Evolutionary conservation across 2,888 invertebrate genomes (phyloP), one percentile per base, ranked within the genome.

Genomic region (Nemurella pictetii): DNA sequence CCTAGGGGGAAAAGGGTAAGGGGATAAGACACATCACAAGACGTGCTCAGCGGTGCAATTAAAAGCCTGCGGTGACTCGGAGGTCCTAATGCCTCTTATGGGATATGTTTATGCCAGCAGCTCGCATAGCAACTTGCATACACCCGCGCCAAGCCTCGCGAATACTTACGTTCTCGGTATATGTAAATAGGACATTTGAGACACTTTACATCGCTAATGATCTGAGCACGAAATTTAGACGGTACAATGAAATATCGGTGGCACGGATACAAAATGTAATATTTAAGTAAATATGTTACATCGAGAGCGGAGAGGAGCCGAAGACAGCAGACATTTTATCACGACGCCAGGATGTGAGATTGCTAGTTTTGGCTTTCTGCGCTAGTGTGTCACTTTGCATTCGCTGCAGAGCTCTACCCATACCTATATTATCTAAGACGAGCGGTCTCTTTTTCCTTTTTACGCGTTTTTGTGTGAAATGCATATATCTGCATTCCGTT

Each of bases 171-270:
- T 82, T 82, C n/a, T 12, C 12, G 82, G 82, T 27, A n/a, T n/a
- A 32, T 80, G 80, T 77, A 81, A 81, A 36, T 81, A 81, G 36
- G 80, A 81, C 80, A 36, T 82, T 30, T 3, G 26, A 55, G 82
- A 82, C 26, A 28, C 72, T 82, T 82, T 72, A 82, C 82, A 28
- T 82, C 28, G 55, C 30, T 82, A 82, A 55, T 82, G 72, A 82
- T 28, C 35, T 80, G 20, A 20, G n/a, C 78, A 29, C 12, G 78
- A 78, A 55, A 55, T 55, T 55, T 55, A 55, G 55, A 12, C 15
- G 55, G 55, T 20, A 55, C 55, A 20, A 20, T 55, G 55, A 55
- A 20, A 55, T 55, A 55, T 55, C 20, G 55, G 9, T 20, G 55
- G 15, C 20, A 55, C 55, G 55, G 20, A 55, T 55, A 55, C 55